phyloP scores from a whole-genome alignment of 2,113 vertebrate genomes.

The Poeciliopsis occidentalis region DNA sequence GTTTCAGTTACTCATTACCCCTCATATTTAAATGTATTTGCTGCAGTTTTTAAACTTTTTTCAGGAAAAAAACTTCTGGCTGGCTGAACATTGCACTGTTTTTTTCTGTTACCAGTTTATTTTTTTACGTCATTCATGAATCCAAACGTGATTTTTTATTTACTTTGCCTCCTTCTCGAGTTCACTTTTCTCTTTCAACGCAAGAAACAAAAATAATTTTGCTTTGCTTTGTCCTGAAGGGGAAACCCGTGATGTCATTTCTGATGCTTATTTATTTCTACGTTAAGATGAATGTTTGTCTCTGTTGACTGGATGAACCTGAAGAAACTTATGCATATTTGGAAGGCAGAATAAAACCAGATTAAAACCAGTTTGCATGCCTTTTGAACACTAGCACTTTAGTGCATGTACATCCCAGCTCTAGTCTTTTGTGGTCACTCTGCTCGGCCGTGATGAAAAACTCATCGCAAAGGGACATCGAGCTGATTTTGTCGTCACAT shows the following conservation, averaged over 20 bases:
- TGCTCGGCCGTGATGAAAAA: slow-evolving; percentile 67
- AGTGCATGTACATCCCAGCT: slow-evolving; percentile 91
- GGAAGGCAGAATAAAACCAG: slow-evolving; percentile 75
- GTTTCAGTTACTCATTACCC: slow-evolving; percentile 65
- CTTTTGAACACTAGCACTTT: slow-evolving; percentile 89
- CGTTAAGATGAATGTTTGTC: slow-evolving; percentile 67
- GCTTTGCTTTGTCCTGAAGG: slow-evolving; percentile 82
- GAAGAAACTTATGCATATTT: slow-evolving; percentile 76
- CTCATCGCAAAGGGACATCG: slow-evolving; percentile 75
- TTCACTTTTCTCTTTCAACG: slow-evolving; percentile 42
- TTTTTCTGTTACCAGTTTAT: not conserved
- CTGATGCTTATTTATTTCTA: slow-evolving; percentile 66
- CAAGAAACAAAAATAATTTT: slow-evolving; percentile 58
- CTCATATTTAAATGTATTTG: slow-evolving; percentile 26
- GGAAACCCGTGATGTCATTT: slow-evolving; percentile 82
- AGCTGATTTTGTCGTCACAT: slow-evolving; percentile 83
- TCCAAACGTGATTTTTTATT: slow-evolving; percentile 53
- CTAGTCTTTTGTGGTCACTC: slow-evolving; percentile 78
- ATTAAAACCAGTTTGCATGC: slow-evolving; percentile 84
- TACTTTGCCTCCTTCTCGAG: slow-evolving; percentile 52
- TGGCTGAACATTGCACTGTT: slow-evolving; percentile 43
- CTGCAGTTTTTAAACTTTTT: slow-evolving; percentile 6
- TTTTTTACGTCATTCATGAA: slow-evolving; percentile 36
- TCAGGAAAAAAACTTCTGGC: slow-evolving; percentile 42
- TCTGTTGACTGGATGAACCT: slow-evolving; percentile 42